These are phyloP conservation scores for Muscidifurax raptorellus DNA, from an alignment of 1,140 invertebrate genomes.

Conservation along the genomic window DNA sequence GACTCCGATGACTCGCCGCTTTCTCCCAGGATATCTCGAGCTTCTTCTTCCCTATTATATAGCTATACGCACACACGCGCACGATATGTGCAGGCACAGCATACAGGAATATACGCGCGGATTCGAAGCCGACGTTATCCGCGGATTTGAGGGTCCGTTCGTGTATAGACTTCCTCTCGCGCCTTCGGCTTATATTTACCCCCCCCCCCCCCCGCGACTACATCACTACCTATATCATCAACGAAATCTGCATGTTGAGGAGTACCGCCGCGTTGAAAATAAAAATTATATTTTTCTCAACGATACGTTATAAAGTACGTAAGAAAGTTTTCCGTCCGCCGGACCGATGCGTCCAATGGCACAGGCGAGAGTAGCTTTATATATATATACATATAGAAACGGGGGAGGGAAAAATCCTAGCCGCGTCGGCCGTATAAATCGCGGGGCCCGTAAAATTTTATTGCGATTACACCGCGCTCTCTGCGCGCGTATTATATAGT, in stretches of 20 bases:
- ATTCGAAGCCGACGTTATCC: constrained; percentile 63
- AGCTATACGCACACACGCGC: background rate
- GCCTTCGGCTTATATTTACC: constrained; percentile 53
- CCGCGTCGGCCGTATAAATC: constrained; percentile 34
- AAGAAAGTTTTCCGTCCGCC: constrained; percentile 54
- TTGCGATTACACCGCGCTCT: constrained; percentile 44
- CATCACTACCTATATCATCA: no score
- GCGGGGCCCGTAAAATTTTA: constrained; percentile 53
- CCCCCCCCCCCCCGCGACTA: no score
- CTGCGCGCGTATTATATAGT: background rate
- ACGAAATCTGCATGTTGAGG: no score
- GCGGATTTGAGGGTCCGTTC: constrained; percentile 66
- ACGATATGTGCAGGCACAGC: no score
- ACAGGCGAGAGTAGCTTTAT: constrained; percentile 54
- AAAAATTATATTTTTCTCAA: no score
- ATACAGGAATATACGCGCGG: background rate
- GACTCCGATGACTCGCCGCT: constrained; percentile 62
- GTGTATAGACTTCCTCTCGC: background rate
- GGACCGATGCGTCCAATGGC: constrained; percentile 73
- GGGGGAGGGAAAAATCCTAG: constrained; percentile 23
- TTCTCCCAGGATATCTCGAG: constrained; percentile 51
- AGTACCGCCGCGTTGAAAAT: no score
- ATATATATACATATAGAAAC: background rate
- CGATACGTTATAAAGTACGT: no score
- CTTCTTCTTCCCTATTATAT: constrained; percentile 41